A percentile compares a stretch with the other conserved stretches of the same genome.
Evolutionary conservation across 1,140 invertebrate species (phyloP).

Genomic region (Cryptotermes secundus): DNA sequence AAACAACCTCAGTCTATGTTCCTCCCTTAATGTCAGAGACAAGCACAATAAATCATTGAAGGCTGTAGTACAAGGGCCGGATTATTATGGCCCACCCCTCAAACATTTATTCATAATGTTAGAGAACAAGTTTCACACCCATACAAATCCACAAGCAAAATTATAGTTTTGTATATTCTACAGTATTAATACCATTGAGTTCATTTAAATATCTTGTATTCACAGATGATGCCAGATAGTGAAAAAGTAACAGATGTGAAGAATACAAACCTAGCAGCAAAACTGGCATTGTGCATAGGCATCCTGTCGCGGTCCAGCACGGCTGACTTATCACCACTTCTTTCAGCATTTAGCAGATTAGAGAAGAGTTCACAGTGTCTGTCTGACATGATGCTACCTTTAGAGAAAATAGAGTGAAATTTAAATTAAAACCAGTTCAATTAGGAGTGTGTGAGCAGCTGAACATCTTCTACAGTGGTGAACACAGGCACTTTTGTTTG

Average conservation of each 20-base stretch:
- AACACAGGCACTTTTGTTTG: neutral
- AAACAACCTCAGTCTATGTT: too few species aligned
- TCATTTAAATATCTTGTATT: neutral
- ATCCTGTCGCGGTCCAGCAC: neutral
- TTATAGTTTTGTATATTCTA: too few species aligned
- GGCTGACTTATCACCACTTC: neutral
- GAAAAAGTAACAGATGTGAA: constrained; percentile 10
- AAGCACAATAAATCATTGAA: too few species aligned
- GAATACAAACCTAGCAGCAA: neutral
- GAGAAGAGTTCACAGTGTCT: constrained; percentile 20
- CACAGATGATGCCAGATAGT: constrained; percentile 29
- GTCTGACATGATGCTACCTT: constrained; percentile 28
- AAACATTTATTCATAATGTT: too few species aligned
- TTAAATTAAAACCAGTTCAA: neutral
- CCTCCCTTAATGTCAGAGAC: too few species aligned
- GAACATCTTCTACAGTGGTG: neutral
- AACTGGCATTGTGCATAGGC: constrained; percentile 19
- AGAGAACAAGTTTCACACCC: too few species aligned
- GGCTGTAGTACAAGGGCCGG: too few species aligned
- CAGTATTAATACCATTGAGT: neutral
- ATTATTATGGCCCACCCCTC: too few species aligned
- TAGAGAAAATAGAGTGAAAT: constrained; percentile 31
- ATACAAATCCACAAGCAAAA: too few species aligned
- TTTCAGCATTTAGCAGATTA: neutral
- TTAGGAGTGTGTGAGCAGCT: neutral